Evolutionary conservation across 2,888 invertebrate species (phyloP).

Genomic region (Trachelus stipa): DNA sequence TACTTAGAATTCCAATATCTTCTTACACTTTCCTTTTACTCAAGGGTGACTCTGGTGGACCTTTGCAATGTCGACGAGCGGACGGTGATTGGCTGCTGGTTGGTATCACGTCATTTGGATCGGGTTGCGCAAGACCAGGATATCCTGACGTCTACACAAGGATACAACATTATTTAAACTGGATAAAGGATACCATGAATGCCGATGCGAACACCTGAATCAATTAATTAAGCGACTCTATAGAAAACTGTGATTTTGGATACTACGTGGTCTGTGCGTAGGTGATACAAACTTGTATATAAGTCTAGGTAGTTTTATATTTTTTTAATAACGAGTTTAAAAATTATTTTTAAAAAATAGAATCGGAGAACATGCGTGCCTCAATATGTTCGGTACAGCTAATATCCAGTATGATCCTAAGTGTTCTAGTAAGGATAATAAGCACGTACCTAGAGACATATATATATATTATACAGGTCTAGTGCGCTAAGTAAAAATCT

Average conservation of each 20-base stretch:
- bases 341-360: conserved; percentile 9
- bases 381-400: neutral
- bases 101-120: conserved; percentile 92
- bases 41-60: conserved; percentile 92
- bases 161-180: conserved; percentile 84
- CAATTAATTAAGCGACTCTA: neutral
- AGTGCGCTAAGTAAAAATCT: neutral
- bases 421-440: neutral
- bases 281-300: neutral
- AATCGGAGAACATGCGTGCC: neutral
- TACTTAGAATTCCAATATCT: neutral
- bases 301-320: conserved; percentile 6
- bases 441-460: neutral
- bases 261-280: neutral
- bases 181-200: conserved; percentile 72
- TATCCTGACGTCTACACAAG: conserved; percentile 91
- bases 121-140: conserved; percentile 89
- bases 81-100: conserved; percentile 90
- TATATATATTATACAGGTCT: neutral
- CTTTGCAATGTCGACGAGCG: conserved; percentile 82
- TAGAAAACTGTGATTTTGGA: neutral
- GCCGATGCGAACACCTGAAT: neutral
- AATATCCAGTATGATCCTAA: neutral
- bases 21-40: neutral
- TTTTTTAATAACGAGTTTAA: conserved; percentile 6